Percentiles rank a stretch among this genome's conserved stretches.
phyloP scores from a whole-genome alignment of 1,140 invertebrate species.

The Neodiprion lecontei region DNA sequence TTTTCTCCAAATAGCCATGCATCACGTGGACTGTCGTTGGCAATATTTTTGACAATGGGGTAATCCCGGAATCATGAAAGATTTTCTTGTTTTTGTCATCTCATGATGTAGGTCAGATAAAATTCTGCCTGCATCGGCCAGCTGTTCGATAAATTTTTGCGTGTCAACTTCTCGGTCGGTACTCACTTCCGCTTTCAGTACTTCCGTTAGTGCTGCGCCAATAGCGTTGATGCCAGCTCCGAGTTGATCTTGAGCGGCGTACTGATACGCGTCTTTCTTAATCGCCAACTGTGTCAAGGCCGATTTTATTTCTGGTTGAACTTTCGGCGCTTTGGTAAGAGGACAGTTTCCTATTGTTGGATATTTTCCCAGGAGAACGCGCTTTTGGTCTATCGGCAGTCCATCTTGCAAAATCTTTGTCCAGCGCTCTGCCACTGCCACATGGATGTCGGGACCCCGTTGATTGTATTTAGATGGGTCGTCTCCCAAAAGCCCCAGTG shows the following conservation, averaged over 20 bases:
- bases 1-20: slow-evolving; percentile 23
- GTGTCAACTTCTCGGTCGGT: slow-evolving; percentile 9
- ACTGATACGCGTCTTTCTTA: background rate
- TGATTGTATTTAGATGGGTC: slow-evolving; percentile 2
- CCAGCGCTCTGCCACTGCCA: no score
- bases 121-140: slow-evolving; percentile 20
- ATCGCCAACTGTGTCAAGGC: slow-evolving; percentile 12
- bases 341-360: slow-evolving; percentile 18
- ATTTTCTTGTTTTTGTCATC: slow-evolving; percentile 18
- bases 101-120: slow-evolving; percentile 22
- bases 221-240: slow-evolving; percentile 19
- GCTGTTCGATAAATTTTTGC: slow-evolving; percentile 13
- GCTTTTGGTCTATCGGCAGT: no score
- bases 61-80: slow-evolving; percentile 13
- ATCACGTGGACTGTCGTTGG: slow-evolving; percentile 12
- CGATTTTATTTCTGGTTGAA: slow-evolving; percentile 17
- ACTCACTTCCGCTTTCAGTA: slow-evolving; percentile 13
- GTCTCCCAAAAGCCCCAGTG: background rate
- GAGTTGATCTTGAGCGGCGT: background rate
- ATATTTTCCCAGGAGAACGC: background rate
- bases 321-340: slow-evolving; percentile 16
- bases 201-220: slow-evolving; percentile 14
- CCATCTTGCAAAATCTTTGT: no score
- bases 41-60: slow-evolving; percentile 14
- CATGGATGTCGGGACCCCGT: no score